A percentile compares a stretch with the other conserved stretches of the same genome.
phyloP scores from a whole-genome alignment of 2,113 vertebrate species.

The Phoxinus phoxinus region DNA sequence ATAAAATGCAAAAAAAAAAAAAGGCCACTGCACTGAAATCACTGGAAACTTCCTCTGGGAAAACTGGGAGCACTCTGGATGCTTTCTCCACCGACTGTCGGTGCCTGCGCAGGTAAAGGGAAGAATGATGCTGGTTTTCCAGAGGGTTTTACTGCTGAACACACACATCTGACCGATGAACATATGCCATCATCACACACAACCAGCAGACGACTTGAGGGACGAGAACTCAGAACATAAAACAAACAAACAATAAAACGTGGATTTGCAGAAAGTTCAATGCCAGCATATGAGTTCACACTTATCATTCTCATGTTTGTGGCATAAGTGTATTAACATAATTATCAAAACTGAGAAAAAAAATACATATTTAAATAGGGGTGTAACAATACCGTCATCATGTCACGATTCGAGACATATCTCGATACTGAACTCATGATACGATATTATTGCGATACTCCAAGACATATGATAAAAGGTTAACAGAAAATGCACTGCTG shows the following conservation, averaged over 20 bases:
- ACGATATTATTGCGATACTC: too few relatives aligned
- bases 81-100: not conserved
- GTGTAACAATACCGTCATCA: too few relatives aligned
- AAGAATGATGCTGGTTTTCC: not conserved
- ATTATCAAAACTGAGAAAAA: not conserved
- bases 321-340: not conserved
- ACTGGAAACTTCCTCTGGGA: slow-evolving; percentile 14
- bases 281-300: not conserved
- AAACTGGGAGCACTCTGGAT: not conserved
- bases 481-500: too few relatives aligned
- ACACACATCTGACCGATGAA: not conserved
- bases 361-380: too few relatives aligned
- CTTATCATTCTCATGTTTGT: not conserved
- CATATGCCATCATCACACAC: not conserved
- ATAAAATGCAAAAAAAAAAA: too few relatives aligned
- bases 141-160: slow-evolving; percentile 17
- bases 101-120: not conserved
- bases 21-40: not conserved
- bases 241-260: not conserved
- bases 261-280: not conserved
- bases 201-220: not conserved
- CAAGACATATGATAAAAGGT: too few relatives aligned
- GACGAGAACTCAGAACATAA: not conserved
- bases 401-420: too few relatives aligned
- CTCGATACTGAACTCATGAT: too few relatives aligned